A percentile compares a stretch with the other conserved stretches of the same genome.
Evolutionary conservation across 1,140 invertebrate species (phyloP).

Genomic region (Lordiphosa stackelbergi): DNA sequence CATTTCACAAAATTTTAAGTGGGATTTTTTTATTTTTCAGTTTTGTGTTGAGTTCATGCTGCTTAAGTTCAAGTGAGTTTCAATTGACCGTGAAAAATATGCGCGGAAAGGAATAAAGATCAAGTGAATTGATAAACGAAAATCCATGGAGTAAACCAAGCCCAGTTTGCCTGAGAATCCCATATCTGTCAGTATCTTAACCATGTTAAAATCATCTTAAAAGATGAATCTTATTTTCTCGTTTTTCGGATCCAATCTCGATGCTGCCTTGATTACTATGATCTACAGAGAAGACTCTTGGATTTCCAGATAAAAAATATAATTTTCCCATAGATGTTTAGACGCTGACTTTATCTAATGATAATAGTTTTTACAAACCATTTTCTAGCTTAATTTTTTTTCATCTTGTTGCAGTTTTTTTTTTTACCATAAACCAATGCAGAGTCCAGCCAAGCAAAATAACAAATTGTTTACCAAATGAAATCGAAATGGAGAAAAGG

Average conservation of each 20-base stretch:
- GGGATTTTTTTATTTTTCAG: constrained; percentile 19
- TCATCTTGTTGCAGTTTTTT: constrained; percentile 29
- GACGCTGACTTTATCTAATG: too few relatives aligned
- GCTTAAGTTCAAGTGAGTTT: constrained; percentile 49
- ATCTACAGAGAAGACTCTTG: too few relatives aligned
- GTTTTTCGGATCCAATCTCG: too few relatives aligned
- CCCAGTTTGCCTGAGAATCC: not conserved
- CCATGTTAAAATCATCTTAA: too few relatives aligned
- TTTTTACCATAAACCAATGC: constrained; percentile 8
- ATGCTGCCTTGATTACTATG: too few relatives aligned
- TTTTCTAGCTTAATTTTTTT: constrained; percentile 24
- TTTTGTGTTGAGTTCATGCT: too few relatives aligned
- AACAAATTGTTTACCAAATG: constrained; percentile 40
- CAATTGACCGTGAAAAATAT: constrained; percentile 60
- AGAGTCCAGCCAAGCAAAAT: constrained; percentile 14
- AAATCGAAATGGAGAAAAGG: constrained; percentile 31
- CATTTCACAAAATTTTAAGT: constrained; percentile 40
- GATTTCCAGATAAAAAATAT: too few relatives aligned
- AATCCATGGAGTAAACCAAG: not conserved
- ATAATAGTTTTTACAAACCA: not conserved
- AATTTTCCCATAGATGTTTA: too few relatives aligned
- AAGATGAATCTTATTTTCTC: too few relatives aligned
- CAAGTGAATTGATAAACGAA: constrained; percentile 24
- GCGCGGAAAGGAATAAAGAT: constrained; percentile 32
- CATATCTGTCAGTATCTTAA: too few relatives aligned